Base-by-base conservation (phyloP, 2,888 invertebrate genomes). In the Tethea ocularis region DNA sequence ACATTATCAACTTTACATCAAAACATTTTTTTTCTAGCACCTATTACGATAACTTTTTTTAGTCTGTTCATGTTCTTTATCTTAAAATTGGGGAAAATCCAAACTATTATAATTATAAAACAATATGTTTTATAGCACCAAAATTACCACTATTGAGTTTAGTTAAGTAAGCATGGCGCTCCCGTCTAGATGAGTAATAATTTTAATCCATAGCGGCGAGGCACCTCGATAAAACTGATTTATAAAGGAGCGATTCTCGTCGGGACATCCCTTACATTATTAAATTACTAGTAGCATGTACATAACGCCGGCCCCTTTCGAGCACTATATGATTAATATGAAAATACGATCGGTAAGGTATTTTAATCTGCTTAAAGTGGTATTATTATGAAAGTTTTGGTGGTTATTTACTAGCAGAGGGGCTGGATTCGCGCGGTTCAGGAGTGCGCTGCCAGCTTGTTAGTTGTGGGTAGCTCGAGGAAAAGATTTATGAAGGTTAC, bases 401-500 rank as follows among this genome's bases (percentile, higher is more conserved):
- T 72, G 77, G 84, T 88, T 87, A 89, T 89, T 87, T 88, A 88
- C 76, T 77, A 71, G 71, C 61, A 64, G 63, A 70, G 74, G 73
- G 78, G 67, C 69, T 61, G 66, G 71, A 74, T 74, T 73, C 68
- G 74, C 78, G 77, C 71, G 72, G 65, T 60, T 59, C 64, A 71
- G 59, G 68, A 65, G 71, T 67, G 62, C 74, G 80, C 77, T 78
- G 80, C 77, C 77, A 84, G 87, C 87, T 90, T 89, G 91, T 91
- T 92, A 91, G 88, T 88, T 84, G 88, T 77, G 87, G 86, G 83
- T 78, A 83, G 84, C 84, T 84, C 81, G 84, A 81, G 84, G 84
- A 89, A 87, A 87, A 91, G 93, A 92, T 92, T 92, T 91, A 91
- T 91, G 86, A 84, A 86, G 90, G 91, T 91, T 82, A 78, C 80